Conservation (phyloP, 2,113 vertebrate species). For the Sus scrofa region DNA sequence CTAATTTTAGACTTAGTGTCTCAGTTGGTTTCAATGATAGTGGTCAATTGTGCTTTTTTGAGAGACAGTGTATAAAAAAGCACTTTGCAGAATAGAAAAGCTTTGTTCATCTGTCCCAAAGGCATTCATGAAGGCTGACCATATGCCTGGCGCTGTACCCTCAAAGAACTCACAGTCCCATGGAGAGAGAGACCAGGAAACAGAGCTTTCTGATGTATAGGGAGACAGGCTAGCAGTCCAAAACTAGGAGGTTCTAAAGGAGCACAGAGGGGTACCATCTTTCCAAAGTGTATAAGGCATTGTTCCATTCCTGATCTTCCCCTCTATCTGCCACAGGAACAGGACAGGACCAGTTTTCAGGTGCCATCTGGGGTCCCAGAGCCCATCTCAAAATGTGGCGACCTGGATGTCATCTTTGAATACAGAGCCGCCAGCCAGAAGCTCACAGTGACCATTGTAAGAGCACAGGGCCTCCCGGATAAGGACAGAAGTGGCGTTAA, state of each 20-base stretch:
- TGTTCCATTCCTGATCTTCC: conserved; percentile 42
- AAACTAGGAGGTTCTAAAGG: not conserved
- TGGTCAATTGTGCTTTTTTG: conserved; percentile 1
- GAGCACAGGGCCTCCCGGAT: conserved; percentile 93
- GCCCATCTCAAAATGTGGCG: conserved; percentile 94
- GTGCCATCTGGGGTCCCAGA: conserved; percentile 72
- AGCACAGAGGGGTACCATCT: not conserved
- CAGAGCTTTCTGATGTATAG: not conserved
- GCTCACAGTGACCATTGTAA: conserved; percentile 91
- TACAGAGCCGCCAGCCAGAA: conserved; percentile 91
- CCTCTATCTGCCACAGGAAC: conserved; percentile 85
- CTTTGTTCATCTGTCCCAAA: conserved; percentile 47
- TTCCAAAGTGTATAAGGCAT: not conserved
- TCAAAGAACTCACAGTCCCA: not conserved
- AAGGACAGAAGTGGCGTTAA: conserved; percentile 95
- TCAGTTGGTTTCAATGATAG: conserved; percentile 32
- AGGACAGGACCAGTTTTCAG: conserved; percentile 74
- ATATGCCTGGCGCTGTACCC: not conserved
- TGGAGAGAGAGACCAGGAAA: not conserved
- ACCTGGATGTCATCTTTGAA: conserved; percentile 92
- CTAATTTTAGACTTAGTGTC: conserved; percentile 47
- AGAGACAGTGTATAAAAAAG: not conserved
- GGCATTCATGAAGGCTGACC: not conserved
- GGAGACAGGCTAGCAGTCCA: not conserved
- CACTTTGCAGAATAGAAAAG: conserved; percentile 18